These are phyloP conservation scores for Rostratula benghalensis DNA, from an alignment of 2,113 vertebrate species.

Conservation along the genomic window DNA sequence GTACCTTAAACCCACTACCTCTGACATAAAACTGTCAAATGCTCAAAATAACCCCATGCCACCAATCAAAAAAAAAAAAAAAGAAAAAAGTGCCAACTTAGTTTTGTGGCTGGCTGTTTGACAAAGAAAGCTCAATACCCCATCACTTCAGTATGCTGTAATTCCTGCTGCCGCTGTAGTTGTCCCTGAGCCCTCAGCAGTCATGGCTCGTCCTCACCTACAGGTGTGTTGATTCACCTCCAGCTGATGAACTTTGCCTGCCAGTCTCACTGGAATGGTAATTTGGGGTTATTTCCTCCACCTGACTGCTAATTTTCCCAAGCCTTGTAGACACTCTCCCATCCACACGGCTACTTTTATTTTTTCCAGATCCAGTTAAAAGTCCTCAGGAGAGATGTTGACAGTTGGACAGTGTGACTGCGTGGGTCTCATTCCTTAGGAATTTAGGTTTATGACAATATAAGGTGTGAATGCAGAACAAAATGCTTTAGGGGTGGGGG, in stretches of 20 bases:
- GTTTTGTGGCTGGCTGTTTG: not conserved
- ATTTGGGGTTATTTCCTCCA: not conserved
- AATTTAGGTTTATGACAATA: not conserved
- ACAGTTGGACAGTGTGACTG: not conserved
- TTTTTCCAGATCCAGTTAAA: not conserved
- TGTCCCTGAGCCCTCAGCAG: not conserved
- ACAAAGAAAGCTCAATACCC: not conserved
- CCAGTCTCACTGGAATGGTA: not conserved
- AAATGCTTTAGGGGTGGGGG: not conserved
- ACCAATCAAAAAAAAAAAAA: not conserved
- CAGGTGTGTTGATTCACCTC: not conserved
- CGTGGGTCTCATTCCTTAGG: not conserved
- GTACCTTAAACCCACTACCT: not conserved
- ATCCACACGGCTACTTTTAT: not conserved
- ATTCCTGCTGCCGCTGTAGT: not conserved
- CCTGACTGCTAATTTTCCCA: not conserved
- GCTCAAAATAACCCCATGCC: not conserved
- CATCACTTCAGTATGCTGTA: not conserved
- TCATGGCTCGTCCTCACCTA: accelerated
- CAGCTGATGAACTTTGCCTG: not conserved
- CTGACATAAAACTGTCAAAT: not conserved
- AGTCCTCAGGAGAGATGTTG: not conserved
- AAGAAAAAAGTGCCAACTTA: not conserved
- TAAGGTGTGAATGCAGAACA: not conserved
- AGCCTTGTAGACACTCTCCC: not conserved